Conservation (phyloP, 2,797 vertebrate genomes). For the Brachyalestes nurse region DNA sequence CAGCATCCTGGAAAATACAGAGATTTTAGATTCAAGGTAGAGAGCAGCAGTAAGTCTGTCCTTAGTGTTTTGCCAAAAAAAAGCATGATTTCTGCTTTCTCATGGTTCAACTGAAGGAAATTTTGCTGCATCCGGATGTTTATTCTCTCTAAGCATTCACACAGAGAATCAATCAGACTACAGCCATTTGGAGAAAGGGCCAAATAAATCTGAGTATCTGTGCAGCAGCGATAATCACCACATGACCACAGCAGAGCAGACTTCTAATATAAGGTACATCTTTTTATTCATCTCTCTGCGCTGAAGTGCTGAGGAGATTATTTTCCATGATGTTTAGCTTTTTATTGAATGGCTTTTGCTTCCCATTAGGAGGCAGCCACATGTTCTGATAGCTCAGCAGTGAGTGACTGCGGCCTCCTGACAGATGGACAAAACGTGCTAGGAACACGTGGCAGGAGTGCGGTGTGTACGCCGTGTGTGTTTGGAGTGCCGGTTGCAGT, state of each 20-base stretch:
- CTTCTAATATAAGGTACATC: background rate
- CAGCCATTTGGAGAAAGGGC: too few species aligned
- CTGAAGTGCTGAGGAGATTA: constrained; percentile 34
- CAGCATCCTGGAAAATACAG: too few species aligned
- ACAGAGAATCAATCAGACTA: too few species aligned
- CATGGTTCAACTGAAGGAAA: too few species aligned
- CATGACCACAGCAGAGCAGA: background rate
- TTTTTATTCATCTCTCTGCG: background rate
- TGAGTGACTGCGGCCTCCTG: constrained; percentile 27
- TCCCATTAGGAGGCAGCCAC: constrained; percentile 9
- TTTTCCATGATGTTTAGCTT: constrained; percentile 27
- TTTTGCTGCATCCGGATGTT: too few species aligned
- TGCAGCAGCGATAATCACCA: background rate
- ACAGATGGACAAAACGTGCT: constrained; percentile 55
- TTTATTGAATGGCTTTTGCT: constrained; percentile 33
- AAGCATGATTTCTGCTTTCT: too few species aligned
- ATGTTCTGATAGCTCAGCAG: constrained; percentile 33
- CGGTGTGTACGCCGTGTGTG: constrained; percentile 2
- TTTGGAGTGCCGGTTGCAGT: background rate
- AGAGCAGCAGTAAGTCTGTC: too few species aligned
- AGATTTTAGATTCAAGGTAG: too few species aligned
- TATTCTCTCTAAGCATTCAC: too few species aligned
- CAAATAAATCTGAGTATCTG: too few species aligned
- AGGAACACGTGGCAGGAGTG: constrained; percentile 47
- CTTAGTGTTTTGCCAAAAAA: too few species aligned